These are phyloP conservation scores for Xylocampa areola DNA, from an alignment of 2,888 invertebrate species.

Conservation along the genomic window DNA sequence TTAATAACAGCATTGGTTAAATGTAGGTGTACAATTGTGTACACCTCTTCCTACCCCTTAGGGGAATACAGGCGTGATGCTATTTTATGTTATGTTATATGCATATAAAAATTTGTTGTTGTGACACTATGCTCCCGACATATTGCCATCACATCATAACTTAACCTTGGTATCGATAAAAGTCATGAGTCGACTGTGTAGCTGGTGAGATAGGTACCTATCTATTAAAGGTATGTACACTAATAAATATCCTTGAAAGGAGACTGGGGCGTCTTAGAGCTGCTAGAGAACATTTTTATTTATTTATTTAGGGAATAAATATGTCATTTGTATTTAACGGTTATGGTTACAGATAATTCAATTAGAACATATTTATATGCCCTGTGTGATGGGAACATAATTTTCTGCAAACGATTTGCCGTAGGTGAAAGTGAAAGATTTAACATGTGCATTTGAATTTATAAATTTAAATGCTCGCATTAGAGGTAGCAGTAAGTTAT, in stretches of 20 bases:
- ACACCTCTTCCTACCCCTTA: too few species aligned
- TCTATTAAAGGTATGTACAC: too few species aligned
- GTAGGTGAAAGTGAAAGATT: slow-evolving; percentile 38
- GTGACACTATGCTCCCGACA: too few species aligned
- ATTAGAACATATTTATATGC: slow-evolving; percentile 31
- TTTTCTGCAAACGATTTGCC: slow-evolving; percentile 39
- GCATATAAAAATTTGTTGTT: too few species aligned
- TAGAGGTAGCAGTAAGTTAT: slow-evolving; percentile 36
- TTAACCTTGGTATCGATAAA: not conserved
- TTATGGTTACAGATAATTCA: slow-evolving; percentile 39
- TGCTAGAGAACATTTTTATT: slow-evolving; percentile 14
- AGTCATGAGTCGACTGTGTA: too few species aligned
- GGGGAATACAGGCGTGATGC: too few species aligned
- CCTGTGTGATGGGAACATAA: slow-evolving; percentile 27
- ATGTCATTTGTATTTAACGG: slow-evolving; percentile 38
- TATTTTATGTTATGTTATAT: too few species aligned
- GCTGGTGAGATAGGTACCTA: too few species aligned
- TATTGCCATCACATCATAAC: not conserved
- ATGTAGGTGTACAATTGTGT: too few species aligned
- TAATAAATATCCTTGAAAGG: not conserved
- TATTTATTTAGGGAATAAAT: slow-evolving; percentile 34
- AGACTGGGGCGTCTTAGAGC: too few species aligned
- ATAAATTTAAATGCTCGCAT: slow-evolving; percentile 50
- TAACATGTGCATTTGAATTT: slow-evolving; percentile 40
- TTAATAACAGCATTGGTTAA: too few species aligned